These are phyloP conservation scores for Cylas formicarius DNA, from an alignment of 1,140 invertebrate genomes.

Conservation along the genomic window DNA sequence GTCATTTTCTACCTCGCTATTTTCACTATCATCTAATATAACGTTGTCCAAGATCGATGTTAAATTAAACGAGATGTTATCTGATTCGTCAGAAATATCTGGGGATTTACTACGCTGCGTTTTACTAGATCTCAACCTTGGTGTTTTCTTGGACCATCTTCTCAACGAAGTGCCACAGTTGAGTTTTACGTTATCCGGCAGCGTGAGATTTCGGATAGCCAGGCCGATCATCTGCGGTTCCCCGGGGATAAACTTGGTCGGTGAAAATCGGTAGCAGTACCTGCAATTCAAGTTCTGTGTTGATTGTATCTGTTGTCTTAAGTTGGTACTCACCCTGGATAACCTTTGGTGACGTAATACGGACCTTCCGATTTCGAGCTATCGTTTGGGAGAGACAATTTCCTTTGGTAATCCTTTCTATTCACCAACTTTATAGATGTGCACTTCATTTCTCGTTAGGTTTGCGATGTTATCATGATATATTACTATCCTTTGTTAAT, in stretches of 20 bases:
- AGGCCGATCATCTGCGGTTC: conserved; percentile 5
- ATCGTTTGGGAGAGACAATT: conserved; percentile 3
- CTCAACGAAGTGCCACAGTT: conserved; percentile 23
- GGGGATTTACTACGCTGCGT: background rate
- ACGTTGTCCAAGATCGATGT: conserved; percentile 10
- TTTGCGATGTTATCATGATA: no score
- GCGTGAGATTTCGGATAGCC: conserved; percentile 16
- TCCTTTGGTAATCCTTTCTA: conserved; percentile 8
- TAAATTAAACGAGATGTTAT: background rate
- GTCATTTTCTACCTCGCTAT: background rate
- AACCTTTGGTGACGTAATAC: conserved; percentile 8
- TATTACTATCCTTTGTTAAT: no score
- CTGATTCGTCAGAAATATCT: background rate
- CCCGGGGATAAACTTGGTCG: background rate
- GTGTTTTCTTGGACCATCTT: conserved; percentile 27
- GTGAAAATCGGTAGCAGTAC: conserved; percentile 6
- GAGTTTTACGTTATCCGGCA: conserved; percentile 18
- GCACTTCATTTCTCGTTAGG: conserved; percentile 20
- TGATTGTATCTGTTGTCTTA: background rate
- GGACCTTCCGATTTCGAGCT: background rate
- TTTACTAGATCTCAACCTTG: conserved; percentile 17
- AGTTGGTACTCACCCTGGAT: conserved; percentile 7
- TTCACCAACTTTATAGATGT: conserved; percentile 8
- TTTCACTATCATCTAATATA: conserved; percentile 7
- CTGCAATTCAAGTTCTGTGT: background rate